Evolutionary conservation across 2,888 invertebrate species (phyloP).

Genomic region (Drosophila formosana): DNA sequence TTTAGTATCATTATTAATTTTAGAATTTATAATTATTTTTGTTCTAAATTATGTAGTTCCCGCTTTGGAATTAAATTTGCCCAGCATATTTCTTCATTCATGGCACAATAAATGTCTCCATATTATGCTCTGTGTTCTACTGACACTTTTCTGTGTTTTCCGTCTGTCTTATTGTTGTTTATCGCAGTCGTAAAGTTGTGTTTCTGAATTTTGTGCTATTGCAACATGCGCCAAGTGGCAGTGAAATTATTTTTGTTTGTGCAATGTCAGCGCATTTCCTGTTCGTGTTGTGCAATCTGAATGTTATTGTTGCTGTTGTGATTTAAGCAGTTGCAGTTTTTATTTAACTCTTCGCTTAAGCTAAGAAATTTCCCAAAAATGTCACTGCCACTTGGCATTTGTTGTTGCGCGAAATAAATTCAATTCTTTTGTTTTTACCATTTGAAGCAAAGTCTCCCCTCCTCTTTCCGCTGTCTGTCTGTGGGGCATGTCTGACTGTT

Average conservation of each 20-base stretch:
- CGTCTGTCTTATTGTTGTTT: constrained; percentile 11
- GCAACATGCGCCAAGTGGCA: constrained; percentile 17
- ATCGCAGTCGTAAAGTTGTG: constrained; percentile 27
- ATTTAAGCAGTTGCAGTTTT: constrained; percentile 22
- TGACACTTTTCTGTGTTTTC: not conserved
- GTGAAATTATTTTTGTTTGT: constrained; percentile 45
- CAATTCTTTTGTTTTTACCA: constrained; percentile 70
- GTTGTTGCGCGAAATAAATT: constrained; percentile 59
- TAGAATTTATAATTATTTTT: no score
- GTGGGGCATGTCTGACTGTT: constrained; percentile 61
- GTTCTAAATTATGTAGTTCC: no score
- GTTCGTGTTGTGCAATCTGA: constrained; percentile 7
- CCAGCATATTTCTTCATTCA: not conserved
- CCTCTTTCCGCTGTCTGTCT: constrained; percentile 22
- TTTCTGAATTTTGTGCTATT: constrained; percentile 1
- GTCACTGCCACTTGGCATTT: constrained; percentile 52
- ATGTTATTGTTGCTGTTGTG: constrained; percentile 9
- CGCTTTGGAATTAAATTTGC: not conserved
- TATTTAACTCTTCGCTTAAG: constrained; percentile 42
- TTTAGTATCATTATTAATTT: no score
- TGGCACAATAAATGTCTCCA: not conserved
- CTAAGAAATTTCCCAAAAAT: constrained; percentile 43
- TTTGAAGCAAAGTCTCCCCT: constrained; percentile 32
- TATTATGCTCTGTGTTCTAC: not conserved
- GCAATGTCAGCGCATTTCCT: constrained; percentile 32